phyloP scores from a whole-genome alignment of 1,140 invertebrate species.

The Galleria mellonella region DNA sequence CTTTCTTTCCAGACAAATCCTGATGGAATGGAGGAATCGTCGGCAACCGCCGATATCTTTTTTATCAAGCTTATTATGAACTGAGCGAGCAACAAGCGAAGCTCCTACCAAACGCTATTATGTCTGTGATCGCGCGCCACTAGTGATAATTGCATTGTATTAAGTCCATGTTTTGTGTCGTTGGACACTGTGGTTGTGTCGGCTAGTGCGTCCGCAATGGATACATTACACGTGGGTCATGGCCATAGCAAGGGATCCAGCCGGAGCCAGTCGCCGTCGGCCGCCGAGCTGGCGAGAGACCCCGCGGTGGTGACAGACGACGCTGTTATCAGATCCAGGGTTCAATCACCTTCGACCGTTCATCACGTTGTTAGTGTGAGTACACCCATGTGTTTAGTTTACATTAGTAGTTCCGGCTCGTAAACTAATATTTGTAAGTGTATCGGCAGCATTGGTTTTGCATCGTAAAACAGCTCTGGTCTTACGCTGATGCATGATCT shows the following conservation, averaged over 20 bases:
- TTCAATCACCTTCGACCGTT: constrained; percentile 54
- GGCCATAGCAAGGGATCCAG: constrained; percentile 60
- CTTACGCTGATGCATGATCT: no score
- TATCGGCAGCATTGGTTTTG: no score
- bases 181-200: no score
- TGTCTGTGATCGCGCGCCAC: constrained; percentile 9
- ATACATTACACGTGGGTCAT: constrained; percentile 52
- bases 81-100: not conserved
- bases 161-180: no score
- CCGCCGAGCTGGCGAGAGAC: constrained; percentile 49
- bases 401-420: no score
- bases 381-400: constrained; percentile 3
- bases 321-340: constrained; percentile 54
- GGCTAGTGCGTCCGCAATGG: constrained; percentile 32
- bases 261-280: constrained; percentile 66
- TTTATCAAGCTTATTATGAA: constrained; percentile 25
- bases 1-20: constrained; percentile 16
- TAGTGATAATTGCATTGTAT: constrained; percentile 13
- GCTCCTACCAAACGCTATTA: constrained; percentile 4
- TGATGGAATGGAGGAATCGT: constrained; percentile 18
- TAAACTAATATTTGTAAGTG: no score
- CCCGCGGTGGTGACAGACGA: constrained; percentile 58
- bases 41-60: constrained; percentile 15
- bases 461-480: no score
- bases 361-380: constrained; percentile 55